Percentiles rank a stretch among this genome's conserved stretches.
These are phyloP conservation scores for Onychostruthus taczanowskii DNA, from an alignment of 2,113 vertebrate genomes.

Conservation along the genomic window DNA sequence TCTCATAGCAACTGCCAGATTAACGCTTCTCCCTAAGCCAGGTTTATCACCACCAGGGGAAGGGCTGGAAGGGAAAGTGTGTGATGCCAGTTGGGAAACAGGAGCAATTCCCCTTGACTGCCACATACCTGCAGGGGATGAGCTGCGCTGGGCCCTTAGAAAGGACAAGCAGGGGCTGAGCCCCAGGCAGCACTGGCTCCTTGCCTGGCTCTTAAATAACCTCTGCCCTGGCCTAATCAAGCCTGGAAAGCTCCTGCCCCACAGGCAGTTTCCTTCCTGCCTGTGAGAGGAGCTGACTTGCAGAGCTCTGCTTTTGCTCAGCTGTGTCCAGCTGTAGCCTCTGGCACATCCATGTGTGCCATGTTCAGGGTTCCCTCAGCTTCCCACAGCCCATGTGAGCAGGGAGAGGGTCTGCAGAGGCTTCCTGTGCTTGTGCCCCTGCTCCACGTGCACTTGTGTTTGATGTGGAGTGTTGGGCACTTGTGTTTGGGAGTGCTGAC, in stretches of 20 bases:
- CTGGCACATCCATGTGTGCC: neutral
- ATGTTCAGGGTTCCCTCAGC: accelerated
- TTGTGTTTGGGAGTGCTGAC: neutral
- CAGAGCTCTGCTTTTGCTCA: neutral
- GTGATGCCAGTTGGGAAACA: neutral
- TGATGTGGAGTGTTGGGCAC: neutral
- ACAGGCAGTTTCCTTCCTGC: neutral
- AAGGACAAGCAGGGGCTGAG: accelerated
- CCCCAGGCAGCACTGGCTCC: neutral
- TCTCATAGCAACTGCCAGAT: neutral
- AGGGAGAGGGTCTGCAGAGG: neutral
- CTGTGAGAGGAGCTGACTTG: neutral
- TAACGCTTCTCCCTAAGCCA: neutral
- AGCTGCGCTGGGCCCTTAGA: neutral
- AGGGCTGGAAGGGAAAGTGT: neutral
- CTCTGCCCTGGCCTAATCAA: neutral
- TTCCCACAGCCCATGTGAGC: neutral
- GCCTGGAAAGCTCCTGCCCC: neutral
- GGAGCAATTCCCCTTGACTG: neutral
- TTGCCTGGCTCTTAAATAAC: neutral
- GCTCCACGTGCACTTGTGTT: accelerated
- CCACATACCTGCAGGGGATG: accelerated
- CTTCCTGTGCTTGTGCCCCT: neutral
- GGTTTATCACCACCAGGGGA: accelerated
- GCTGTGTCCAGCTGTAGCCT: neutral